Base-by-base conservation (phyloP, 2,797 vertebrate species). In the Falco rusticolus region DNA sequence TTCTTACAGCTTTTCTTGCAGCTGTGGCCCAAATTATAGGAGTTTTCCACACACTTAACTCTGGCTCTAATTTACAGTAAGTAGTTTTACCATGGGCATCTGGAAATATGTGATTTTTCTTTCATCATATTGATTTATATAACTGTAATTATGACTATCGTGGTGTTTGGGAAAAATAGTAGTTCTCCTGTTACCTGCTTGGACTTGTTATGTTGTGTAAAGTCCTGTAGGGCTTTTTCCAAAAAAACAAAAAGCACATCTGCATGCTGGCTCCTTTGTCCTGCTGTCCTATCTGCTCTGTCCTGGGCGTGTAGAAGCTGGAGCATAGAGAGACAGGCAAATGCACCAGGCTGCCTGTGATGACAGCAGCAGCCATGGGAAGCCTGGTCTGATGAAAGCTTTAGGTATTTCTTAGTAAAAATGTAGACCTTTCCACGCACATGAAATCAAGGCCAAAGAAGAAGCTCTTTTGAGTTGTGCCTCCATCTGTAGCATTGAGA, bases 121-220 rank as follows among this genome's bases (percentile, higher is more conserved):
- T 98, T 98, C 98, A 98, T 98, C 97, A 95, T 86, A 94, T 95
- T 97, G 98, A 98, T 98, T 95, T 97, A 97, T 97, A 94, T 96
- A 81, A 94, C 97, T 95, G 79, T 98, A 98, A 98, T 98, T 98
- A 98, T 96, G 96, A 98, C 94, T 97, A 97, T 97, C 95, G 64
- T 69, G 94, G 95, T 97, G 94, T 89, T 94, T 94, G 95, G 87
- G 97, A 95, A 96, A 95, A 97, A 68, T 57, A 95, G 63, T 92
- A 84, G 60, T 86, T 97, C 97, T 97, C 80, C 87, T 93, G 54
- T 97, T 96, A 96, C 96, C 82, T 95, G 94, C 86, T 91, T 95
- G 69, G 84, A 94, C 94, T 93, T 94, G 95, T 91, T 96, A 84
- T n/a, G 28, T 77, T 95, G 69, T 94, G 48, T 48, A 93, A 92